Evolutionary conservation across 1,140 invertebrate genomes (phyloP), one percentile per base, ranked within the genome.

Genomic region (Cydia splendana): DNA sequence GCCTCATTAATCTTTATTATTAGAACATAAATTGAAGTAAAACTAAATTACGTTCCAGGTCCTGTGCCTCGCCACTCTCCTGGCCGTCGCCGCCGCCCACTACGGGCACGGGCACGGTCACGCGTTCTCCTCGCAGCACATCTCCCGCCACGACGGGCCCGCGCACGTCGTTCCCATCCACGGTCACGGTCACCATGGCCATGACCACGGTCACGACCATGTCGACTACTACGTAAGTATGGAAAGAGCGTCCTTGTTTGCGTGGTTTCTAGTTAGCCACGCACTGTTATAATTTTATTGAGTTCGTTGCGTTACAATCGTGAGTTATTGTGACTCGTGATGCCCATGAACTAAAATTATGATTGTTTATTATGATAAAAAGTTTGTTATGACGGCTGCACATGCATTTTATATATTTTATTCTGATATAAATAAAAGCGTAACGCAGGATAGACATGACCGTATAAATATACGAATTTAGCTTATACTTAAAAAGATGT

Each of bases 91-190:
- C 45, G 42, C 30, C 12, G 77, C 74, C 18, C 20, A 76, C 51
- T 18, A 53, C 24, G 77, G 77, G 13, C 13, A 53, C 24, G 77
- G 77, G 13, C 69, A 82, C 48, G 75, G 77, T 10, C 81, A 76
- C 20, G 79, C 78, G 7, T 76, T 75, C n/a, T 84, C 82, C 24
- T 82, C 77, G 1, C 78, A 79, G 57, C 75, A 79, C 65, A 84
- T 84, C 45, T 62, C 77, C 9, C 79, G 81, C 20, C 78, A 84
- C 18, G 82, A 84, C 53, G 69, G 78, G 0, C 82, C 79, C 24
- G 78, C 82, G 12, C 75, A 78, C 13, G 51, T 76, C 7, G 77
- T 78, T 20, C 69, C 75, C 51, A 75, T 78, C 20, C 77, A 78
- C 42, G 77, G 77, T 4, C 77, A 71, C 42, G 73, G 77, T 2